A percentile compares a stretch with the other conserved stretches of the same genome.
These are phyloP conservation scores for Chascanopsetta lugubris DNA, from an alignment of 2,113 vertebrate genomes.

Conservation along the genomic window DNA sequence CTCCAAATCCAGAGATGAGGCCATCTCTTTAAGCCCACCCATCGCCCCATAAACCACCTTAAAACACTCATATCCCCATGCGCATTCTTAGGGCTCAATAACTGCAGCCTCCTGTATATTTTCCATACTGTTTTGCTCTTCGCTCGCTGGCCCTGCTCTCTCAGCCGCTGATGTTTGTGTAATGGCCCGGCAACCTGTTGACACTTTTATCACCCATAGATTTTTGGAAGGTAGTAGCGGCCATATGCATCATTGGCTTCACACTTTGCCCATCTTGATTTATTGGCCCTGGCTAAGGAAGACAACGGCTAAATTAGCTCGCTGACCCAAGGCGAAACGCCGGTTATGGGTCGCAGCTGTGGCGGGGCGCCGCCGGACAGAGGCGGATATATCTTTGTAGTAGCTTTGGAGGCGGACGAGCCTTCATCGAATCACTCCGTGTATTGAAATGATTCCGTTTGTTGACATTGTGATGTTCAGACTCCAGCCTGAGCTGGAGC, in stretches of 20 bases:
- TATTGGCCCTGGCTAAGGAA: slow-evolving; percentile 65
- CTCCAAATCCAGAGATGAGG: no score
- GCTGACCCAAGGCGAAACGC: slow-evolving; percentile 68
- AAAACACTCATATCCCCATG: neutral
- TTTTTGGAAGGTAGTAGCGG: slow-evolving; percentile 55
- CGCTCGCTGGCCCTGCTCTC: slow-evolving; percentile 7
- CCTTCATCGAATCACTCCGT: slow-evolving; percentile 11
- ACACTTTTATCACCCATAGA: slow-evolving; percentile 72
- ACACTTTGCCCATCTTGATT: slow-evolving; percentile 63
- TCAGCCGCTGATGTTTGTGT: slow-evolving; percentile 48
- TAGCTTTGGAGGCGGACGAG: slow-evolving; percentile 6
- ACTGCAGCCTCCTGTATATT: neutral
- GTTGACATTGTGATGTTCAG: neutral
- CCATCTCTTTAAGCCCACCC: no score
- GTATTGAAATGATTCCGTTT: slow-evolving; percentile 20
- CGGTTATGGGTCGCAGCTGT: slow-evolving; percentile 59
- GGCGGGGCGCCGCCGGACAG: slow-evolving; percentile 31
- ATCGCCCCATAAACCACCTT: no score
- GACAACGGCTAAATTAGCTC: slow-evolving; percentile 77
- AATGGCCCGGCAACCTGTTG: slow-evolving; percentile 67
- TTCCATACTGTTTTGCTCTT: slow-evolving; percentile 3
- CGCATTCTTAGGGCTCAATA: neutral
- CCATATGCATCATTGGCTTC: slow-evolving; percentile 56
- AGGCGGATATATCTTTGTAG: slow-evolving; percentile 31
- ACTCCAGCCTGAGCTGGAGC: neutral